A percentile compares a stretch with the other conserved stretches of the same genome.
These are phyloP conservation scores for Rhagonycha lutea DNA, from an alignment of 2,888 invertebrate species.

Conservation along the genomic window DNA sequence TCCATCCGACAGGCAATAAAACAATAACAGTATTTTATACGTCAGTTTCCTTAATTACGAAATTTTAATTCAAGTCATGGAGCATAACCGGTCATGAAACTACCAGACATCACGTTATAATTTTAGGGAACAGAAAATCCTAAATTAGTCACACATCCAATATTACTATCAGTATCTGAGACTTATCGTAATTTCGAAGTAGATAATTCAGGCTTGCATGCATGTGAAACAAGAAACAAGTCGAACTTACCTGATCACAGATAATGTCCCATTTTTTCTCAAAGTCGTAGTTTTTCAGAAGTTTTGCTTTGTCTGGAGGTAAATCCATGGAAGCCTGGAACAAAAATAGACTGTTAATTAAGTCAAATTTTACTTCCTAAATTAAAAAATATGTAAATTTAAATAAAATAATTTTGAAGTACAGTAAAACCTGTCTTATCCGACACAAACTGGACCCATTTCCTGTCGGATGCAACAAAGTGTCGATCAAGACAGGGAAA, in stretches of 20 bases:
- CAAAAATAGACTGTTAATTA: conserved; percentile 35
- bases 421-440: no score
- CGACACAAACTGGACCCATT: no score
- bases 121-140: neutral
- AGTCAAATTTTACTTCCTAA: no score
- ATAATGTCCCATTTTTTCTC: conserved; percentile 99
- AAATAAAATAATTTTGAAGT: no score
- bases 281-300: conserved; percentile 92
- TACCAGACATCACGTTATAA: neutral
- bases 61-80: neutral
- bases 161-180: no score
- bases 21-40: neutral
- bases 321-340: conserved; percentile 98
- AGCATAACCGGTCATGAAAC: neutral
- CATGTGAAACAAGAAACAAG: neutral
- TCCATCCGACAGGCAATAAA: neutral
- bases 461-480: no score
- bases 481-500: no score
- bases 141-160: neutral
- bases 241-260: conserved; percentile 88
- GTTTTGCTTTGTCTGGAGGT: conserved; percentile 97
- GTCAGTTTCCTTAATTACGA: neutral
- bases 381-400: neutral
- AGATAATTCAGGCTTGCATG: neutral
- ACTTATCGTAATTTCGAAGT: no score